Conservation (phyloP, 2,797 vertebrate genomes). For the Siniperca obscura region DNA sequence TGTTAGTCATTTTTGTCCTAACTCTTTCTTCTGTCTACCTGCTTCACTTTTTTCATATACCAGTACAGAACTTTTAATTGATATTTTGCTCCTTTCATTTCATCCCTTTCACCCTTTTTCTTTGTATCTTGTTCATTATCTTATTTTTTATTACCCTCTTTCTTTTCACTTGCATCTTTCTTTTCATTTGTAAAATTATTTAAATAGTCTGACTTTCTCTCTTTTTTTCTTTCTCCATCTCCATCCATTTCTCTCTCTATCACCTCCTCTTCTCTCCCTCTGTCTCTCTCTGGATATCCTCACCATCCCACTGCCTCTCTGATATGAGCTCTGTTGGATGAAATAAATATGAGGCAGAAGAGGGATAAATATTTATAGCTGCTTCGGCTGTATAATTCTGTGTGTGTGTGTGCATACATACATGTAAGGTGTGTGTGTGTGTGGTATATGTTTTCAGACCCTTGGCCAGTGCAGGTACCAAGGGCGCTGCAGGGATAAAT, state of each 20-base stretch:
- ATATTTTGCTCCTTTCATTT: not conserved
- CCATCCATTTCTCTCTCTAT: conserved; percentile 31
- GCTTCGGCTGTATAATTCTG: conserved; percentile 73
- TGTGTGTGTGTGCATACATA: conserved; percentile 34
- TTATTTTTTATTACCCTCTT: not conserved
- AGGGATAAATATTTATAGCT: conserved; percentile 83
- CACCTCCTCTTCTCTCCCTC: conserved; percentile 29
- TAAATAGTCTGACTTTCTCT: not conserved
- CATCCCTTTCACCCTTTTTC: not conserved
- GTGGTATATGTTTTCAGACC: conserved; percentile 58
- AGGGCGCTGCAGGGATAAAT: conserved; percentile 72
- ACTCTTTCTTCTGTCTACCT: not conserved
- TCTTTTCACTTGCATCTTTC: conserved; percentile 1
- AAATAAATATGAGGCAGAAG: conserved; percentile 83
- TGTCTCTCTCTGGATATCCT: conserved; percentile 64
- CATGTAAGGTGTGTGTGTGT: conserved; percentile 32
- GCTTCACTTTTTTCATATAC: not conserved
- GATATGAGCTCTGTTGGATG: conserved; percentile 75
- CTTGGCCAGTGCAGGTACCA: conserved; percentile 60
- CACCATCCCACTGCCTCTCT: conserved; percentile 68
- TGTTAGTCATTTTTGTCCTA: not conserved
- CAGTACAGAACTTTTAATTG: not conserved
- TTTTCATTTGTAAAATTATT: conserved; percentile 30
- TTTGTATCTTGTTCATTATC: not conserved
- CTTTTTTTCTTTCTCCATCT: conserved; percentile 26